These are phyloP conservation scores for Meloidogyne hapla DNA, from an alignment of 1,140 invertebrate species.

Conservation along the genomic window DNA sequence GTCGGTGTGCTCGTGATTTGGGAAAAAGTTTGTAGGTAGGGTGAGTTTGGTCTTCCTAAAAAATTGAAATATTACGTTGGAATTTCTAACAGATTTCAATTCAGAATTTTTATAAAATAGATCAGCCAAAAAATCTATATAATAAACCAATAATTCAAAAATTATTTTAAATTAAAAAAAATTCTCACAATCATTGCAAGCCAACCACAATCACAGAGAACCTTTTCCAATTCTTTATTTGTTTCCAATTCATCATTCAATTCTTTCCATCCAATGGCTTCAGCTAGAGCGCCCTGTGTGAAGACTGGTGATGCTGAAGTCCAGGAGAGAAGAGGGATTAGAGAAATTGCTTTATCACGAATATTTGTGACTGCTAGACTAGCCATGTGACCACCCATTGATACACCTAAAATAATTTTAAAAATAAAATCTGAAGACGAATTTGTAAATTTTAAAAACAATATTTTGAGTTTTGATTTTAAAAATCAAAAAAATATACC, in stretches of 20 bases:
- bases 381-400: constrained; percentile 99
- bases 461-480: neutral
- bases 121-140: too few species aligned
- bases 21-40: constrained; percentile 43
- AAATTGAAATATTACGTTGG: too few species aligned
- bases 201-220: constrained; percentile 56
- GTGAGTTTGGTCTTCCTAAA: constrained; percentile 31
- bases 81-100: too few species aligned
- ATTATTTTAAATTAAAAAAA: neutral
- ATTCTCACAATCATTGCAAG: constrained; percentile 28
- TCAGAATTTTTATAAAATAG: too few species aligned
- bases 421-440: too few species aligned
- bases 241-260: constrained; percentile 81
- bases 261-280: constrained; percentile 87
- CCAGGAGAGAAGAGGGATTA: constrained; percentile 94
- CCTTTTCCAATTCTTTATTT: constrained; percentile 69
- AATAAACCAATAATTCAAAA: neutral
- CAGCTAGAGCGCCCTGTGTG: constrained; percentile 86
- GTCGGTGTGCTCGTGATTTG: constrained; percentile 74
- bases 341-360: constrained; percentile 78
- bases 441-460: too few species aligned
- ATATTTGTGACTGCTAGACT: constrained; percentile 83
- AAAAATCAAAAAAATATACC: neutral
- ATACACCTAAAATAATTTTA: constrained; percentile 72
- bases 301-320: constrained; percentile 92